Evolutionary conservation across 1,140 invertebrate genomes (phyloP).

Genomic region (Drosophila auraria): DNA sequence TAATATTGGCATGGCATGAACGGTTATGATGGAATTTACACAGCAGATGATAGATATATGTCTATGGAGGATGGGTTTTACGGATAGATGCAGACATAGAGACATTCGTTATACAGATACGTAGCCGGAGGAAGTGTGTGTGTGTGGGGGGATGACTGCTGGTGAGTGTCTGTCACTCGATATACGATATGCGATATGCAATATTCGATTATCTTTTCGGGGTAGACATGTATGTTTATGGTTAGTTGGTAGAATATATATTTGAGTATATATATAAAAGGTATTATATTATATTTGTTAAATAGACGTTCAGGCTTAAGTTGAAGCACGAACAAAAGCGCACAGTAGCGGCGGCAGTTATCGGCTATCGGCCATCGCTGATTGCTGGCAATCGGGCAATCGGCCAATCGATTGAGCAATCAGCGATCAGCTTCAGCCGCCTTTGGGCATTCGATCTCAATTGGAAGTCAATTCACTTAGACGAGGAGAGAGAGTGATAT

Average conservation of each 20-base stretch:
- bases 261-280: conserved; percentile 30
- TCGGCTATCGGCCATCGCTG: conserved; percentile 4
- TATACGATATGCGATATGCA: conserved; percentile 10
- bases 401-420: not conserved
- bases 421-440: conserved; percentile 16
- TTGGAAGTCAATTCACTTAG: conserved; percentile 48
- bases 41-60: conserved; percentile 20
- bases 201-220: conserved; percentile 14
- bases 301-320: conserved; percentile 65
- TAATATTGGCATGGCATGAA: not conserved
- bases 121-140: conserved; percentile 8
- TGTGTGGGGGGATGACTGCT: conserved; percentile 7
- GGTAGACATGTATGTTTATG: conserved; percentile 24
- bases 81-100: conserved; percentile 28
- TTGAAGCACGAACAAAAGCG: conserved; percentile 75
- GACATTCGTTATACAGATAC: conserved; percentile 24
- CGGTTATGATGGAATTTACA: conserved; percentile 20
- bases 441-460: conserved; percentile 48
- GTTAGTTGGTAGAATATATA: conserved; percentile 31
- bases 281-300: conserved; percentile 26
- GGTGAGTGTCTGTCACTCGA: conserved; percentile 14
- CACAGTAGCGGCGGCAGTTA: conserved; percentile 54
- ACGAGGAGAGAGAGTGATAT: conserved; percentile 33
- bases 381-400: not conserved
- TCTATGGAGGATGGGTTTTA: conserved; percentile 5